Evolutionary conservation across 2,888 invertebrate species (phyloP), one percentile per base, ranked within the genome.

Genomic region (Limnephilus marmoratus): DNA sequence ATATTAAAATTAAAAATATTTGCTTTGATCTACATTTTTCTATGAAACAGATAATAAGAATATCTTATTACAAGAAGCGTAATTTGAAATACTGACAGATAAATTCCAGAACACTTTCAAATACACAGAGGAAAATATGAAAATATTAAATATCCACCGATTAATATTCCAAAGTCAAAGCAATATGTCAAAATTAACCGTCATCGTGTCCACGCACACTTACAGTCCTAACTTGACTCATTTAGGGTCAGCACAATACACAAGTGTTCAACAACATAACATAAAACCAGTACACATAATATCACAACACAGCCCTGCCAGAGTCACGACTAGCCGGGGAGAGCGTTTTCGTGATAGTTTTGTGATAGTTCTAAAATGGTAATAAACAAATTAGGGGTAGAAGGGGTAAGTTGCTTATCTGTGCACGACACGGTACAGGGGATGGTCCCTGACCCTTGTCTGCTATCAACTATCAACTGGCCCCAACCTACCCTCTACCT

Each of bases 321-420:
- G 34, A 18, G 37, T 83, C 83, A 83, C 37, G 83, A 18, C 83
- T 37, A 34, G 83, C 34, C 24, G 18, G 15, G 41, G 86, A 4
- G 86, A 45, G 86, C 45, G 49, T 49, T 86, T 86, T 86, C 86
- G 86, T 86, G 86, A 49, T 86, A 86, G 86, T 86, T 86, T 86
- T 86, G 86, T 86, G 86, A 86, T 86, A 86, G 86, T 86, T 86
- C 86, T 45, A 45, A 86, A 86, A 86, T 49, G 45, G 86, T 45
- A 49, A 86, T 86, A 86, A 86, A 86, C 86, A 86, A 86, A 86
- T 86, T 86, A 86, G 86, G 86, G 86, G 86, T 86, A 13, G 86
- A 5, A n/a, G 49, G 37, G 86, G 45, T 86, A 86, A 45, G 18
- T 45, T 37, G 86, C 86, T 86, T 86, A 86, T 86, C 86, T 86